Evolutionary conservation across 2,797 vertebrate genomes (phyloP).

Genomic region (Myotis planiceps): DNA sequence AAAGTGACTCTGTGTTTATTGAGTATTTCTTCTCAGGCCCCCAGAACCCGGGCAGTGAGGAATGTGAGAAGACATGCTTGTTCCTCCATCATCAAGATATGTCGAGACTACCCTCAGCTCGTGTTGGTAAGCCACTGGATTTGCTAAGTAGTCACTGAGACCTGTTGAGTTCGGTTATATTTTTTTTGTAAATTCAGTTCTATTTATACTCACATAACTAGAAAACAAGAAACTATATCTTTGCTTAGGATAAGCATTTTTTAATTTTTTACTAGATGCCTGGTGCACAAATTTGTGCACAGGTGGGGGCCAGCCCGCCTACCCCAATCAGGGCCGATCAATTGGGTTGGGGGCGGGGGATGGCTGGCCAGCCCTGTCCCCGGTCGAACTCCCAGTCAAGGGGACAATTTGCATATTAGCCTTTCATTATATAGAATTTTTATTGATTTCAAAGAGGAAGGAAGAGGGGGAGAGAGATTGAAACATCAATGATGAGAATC

Average conservation of each 20-base stretch:
- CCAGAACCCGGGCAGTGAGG: constrained; percentile 94
- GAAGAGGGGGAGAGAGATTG: background rate
- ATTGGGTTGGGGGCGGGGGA: too few species aligned
- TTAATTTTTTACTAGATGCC: background rate
- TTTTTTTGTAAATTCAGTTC: background rate
- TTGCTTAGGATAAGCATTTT: background rate
- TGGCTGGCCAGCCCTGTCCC: too few species aligned
- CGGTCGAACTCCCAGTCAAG: too few species aligned
- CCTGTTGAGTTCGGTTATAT: background rate
- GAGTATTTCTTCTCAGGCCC: constrained; percentile 88
- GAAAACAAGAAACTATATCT: background rate
- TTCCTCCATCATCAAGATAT: constrained; percentile 97
- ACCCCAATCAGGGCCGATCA: too few species aligned
- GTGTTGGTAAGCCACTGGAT: constrained; percentile 89
- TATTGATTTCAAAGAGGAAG: background rate
- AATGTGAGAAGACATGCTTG: constrained; percentile 96
- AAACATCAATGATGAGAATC: too few species aligned
- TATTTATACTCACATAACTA: background rate
- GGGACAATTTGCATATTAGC: too few species aligned
- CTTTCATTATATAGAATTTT: too few species aligned
- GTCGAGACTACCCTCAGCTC: constrained; percentile 94
- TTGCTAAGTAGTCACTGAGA: background rate
- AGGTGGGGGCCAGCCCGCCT: too few species aligned
- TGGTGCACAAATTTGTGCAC: too few species aligned
- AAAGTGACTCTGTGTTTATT: constrained; percentile 60